Conservation (phyloP, 2,797 vertebrate genomes). For the Cygnus olor region DNA sequence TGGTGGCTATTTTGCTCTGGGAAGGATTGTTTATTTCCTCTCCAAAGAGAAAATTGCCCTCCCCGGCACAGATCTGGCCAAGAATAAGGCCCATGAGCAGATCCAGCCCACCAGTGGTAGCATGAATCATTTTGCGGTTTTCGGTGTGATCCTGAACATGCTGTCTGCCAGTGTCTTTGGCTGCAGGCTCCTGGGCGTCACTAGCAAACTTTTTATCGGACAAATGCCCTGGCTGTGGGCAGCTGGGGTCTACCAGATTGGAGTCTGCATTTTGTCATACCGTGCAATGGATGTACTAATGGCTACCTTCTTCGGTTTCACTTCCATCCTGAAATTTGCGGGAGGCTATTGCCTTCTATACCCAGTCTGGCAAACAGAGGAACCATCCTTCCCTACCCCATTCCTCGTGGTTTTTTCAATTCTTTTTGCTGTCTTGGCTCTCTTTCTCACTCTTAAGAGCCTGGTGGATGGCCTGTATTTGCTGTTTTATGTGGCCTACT, state of each 20-base stretch:
- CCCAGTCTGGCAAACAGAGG: constrained; percentile 57
- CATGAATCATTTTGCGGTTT: constrained; percentile 35
- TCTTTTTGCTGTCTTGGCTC: constrained; percentile 82
- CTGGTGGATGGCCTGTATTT: constrained; percentile 82
- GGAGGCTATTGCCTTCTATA: constrained; percentile 84
- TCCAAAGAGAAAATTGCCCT: constrained; percentile 70
- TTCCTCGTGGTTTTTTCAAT: constrained; percentile 83
- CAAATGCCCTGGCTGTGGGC: constrained; percentile 91
- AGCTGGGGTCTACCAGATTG: constrained; percentile 84
- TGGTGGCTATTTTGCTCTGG: constrained; percentile 82
- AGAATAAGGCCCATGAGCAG: constrained; percentile 34
- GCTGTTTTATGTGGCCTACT: constrained; percentile 84
- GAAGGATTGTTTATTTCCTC: constrained; percentile 78
- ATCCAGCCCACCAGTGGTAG: background rate
- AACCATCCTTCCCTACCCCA: constrained; percentile 75
- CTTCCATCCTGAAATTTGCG: constrained; percentile 82
- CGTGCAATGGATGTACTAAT: constrained; percentile 79
- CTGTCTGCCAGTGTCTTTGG: constrained; percentile 83
- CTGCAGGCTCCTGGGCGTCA: constrained; percentile 84
- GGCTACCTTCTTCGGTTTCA: constrained; percentile 86
- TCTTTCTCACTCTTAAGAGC: constrained; percentile 82
- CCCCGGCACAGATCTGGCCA: constrained; percentile 73
- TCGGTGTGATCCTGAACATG: constrained; percentile 84
- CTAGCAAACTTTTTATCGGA: constrained; percentile 75
- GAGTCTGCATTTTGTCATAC: constrained; percentile 83